Evolutionary conservation across 2,888 invertebrate species (phyloP).

Genomic region (Drosophila maculinotata): DNA sequence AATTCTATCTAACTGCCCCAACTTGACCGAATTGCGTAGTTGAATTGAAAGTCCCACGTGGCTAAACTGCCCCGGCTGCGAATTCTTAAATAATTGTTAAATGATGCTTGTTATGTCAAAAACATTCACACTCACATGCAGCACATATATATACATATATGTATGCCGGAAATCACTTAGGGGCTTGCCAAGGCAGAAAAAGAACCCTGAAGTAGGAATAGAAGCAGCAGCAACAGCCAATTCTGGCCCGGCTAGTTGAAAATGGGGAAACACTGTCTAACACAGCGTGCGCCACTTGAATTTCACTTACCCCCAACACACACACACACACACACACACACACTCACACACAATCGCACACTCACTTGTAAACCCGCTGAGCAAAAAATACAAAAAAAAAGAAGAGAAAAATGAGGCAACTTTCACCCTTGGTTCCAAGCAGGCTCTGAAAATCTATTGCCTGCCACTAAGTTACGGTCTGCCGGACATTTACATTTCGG

Average conservation of each 20-base stretch:
- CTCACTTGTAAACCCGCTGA: constrained; percentile 9
- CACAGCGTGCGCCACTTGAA: constrained; percentile 78
- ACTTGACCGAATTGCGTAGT: constrained; percentile 60
- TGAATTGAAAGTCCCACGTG: constrained; percentile 56
- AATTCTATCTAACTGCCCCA: constrained; percentile 40
- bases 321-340: constrained; percentile 25
- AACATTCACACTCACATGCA: constrained; percentile 59
- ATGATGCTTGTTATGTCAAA: constrained; percentile 79
- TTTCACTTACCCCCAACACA: constrained; percentile 67
- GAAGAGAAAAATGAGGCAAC: constrained; percentile 56
- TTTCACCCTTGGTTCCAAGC: constrained; percentile 63
- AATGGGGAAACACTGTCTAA: constrained; percentile 67
- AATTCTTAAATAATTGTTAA: constrained; percentile 79
- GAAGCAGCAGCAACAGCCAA: constrained; percentile 23
- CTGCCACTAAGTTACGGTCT: constrained; percentile 82
- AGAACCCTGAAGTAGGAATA: constrained; percentile 19
- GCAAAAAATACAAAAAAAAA: constrained; percentile 12
- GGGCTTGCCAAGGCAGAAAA: constrained; percentile 32
- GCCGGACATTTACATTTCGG: constrained; percentile 82
- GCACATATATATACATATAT: constrained; percentile 11
- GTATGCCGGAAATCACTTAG: constrained; percentile 68
- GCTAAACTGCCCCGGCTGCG: constrained; percentile 41
- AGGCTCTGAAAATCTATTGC: constrained; percentile 72
- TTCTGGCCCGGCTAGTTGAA: constrained; percentile 40
- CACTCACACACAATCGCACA: constrained; percentile 18